phyloP scores from a whole-genome alignment of 2,888 invertebrate species.

The Hypolimnas misippus region DNA sequence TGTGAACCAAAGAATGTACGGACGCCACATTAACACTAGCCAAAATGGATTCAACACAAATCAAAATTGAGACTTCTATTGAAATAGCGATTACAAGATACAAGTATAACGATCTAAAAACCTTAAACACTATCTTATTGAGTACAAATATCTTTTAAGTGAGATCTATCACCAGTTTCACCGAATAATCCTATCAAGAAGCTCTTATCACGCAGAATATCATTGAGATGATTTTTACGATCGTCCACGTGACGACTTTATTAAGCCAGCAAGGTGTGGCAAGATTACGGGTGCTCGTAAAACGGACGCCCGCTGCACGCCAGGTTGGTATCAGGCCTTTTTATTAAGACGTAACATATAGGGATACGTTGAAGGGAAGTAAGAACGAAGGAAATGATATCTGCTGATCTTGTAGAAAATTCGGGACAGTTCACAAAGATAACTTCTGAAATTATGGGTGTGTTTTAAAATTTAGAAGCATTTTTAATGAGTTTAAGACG shows the following conservation, averaged over 20 bases:
- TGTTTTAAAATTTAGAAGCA: no score
- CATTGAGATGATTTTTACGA: conserved; percentile 37
- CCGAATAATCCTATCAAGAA: conserved; percentile 27
- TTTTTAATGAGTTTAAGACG: no score
- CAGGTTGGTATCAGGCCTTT: conserved; percentile 30
- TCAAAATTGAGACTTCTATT: no score
- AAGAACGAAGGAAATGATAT: background rate
- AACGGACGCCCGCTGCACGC: conserved; percentile 55
- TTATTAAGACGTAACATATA: conserved; percentile 22
- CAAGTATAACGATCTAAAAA: no score
- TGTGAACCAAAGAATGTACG: no score
- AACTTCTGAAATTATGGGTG: no score
- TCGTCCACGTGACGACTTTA: conserved; percentile 64
- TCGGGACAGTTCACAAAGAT: no score
- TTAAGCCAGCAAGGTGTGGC: conserved; percentile 66
- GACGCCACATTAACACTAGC: no score
- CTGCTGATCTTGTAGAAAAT: background rate
- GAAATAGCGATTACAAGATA: no score
- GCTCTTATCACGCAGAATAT: conserved; percentile 24
- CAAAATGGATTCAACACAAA: no score
- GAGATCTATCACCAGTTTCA: background rate
- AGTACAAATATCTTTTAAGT: background rate
- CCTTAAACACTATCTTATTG: no score
- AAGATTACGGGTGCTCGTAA: conserved; percentile 68
- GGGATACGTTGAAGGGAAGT: background rate